Evolutionary conservation across 2,797 vertebrate species (phyloP).

Genomic region (Champsocephalus gunnari): DNA sequence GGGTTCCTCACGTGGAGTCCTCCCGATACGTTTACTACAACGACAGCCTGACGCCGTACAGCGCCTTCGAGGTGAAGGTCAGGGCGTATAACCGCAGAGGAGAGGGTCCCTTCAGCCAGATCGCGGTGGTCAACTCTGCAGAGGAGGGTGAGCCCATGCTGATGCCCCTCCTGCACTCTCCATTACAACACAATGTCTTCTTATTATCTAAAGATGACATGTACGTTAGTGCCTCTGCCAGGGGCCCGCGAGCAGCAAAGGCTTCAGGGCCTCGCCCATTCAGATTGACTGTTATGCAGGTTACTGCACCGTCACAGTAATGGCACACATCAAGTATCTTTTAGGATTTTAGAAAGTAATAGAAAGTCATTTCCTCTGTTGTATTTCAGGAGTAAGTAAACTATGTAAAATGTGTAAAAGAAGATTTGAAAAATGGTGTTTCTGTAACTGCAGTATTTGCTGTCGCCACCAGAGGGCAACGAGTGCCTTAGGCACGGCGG

Average conservation of each 20-base stretch:
- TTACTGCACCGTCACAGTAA: neutral
- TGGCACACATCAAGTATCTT: neutral
- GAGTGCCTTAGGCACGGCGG: neutral
- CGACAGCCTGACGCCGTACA: conserved; percentile 89
- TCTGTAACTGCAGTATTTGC: neutral
- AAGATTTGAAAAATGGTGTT: neutral
- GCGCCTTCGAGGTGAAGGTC: conserved; percentile 95
- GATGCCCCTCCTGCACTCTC: too few relatives aligned
- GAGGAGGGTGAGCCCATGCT: conserved; percentile 89
- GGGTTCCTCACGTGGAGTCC: conserved; percentile 88
- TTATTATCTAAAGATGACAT: too few relatives aligned
- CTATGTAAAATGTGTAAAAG: neutral
- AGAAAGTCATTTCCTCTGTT: neutral
- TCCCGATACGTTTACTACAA: conserved; percentile 93
- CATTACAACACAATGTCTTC: neutral
- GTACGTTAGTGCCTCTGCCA: too few relatives aligned
- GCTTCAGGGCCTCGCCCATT: neutral
- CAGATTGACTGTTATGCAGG: neutral
- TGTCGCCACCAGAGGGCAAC: conserved; percentile 45
- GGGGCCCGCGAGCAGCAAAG: too few relatives aligned
- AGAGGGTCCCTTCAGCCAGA: conserved; percentile 94
- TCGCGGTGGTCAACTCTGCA: conserved; percentile 90
- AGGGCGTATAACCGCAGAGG: conserved; percentile 92
- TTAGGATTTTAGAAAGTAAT: neutral
- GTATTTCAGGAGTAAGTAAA: neutral